phyloP scores from a whole-genome alignment of 2,888 invertebrate genomes.

The Synanthedon myopaeformis region DNA sequence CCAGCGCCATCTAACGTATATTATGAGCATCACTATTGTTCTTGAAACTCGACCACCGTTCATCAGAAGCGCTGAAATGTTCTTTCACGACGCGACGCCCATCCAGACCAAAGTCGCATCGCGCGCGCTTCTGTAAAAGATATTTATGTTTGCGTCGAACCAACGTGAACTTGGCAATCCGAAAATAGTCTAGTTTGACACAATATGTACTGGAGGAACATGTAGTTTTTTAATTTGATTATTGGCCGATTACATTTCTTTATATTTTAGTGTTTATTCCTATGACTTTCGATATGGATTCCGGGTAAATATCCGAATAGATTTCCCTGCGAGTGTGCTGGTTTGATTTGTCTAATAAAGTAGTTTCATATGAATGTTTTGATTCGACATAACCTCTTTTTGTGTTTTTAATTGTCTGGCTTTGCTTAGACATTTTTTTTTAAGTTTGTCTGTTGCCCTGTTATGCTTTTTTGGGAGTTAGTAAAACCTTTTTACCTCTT shows the following conservation, averaged over 20 bases:
- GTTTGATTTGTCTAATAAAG: constrained; percentile 15
- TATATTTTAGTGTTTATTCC: constrained; percentile 27
- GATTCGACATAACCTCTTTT: constrained; percentile 49
- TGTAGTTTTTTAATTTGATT: constrained; percentile 64
- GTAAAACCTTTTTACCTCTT: neutral
- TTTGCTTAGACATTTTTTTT: neutral
- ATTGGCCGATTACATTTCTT: constrained; percentile 46
- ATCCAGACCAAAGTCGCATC: neutral
- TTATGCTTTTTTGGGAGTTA: neutral
- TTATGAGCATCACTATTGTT: neutral
- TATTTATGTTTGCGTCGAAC: constrained; percentile 44
- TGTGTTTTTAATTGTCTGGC: constrained; percentile 10
- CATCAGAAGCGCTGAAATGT: neutral
- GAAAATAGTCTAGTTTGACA: constrained; percentile 68
- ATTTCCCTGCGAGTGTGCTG: constrained; percentile 24
- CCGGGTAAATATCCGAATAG: constrained; percentile 49
- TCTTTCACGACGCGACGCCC: neutral
- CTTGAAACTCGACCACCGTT: neutral
- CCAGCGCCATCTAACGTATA: neutral
- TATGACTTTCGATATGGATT: constrained; percentile 53
- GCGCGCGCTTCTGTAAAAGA: constrained; percentile 11
- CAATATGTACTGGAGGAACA: constrained; percentile 53
- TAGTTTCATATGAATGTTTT: constrained; percentile 38
- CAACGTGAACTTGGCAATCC: constrained; percentile 62
- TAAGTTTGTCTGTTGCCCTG: neutral